A percentile compares a stretch with the other conserved stretches of the same genome.
phyloP scores from a whole-genome alignment of 2,113 vertebrate species.

The Ciconia stormi region DNA sequence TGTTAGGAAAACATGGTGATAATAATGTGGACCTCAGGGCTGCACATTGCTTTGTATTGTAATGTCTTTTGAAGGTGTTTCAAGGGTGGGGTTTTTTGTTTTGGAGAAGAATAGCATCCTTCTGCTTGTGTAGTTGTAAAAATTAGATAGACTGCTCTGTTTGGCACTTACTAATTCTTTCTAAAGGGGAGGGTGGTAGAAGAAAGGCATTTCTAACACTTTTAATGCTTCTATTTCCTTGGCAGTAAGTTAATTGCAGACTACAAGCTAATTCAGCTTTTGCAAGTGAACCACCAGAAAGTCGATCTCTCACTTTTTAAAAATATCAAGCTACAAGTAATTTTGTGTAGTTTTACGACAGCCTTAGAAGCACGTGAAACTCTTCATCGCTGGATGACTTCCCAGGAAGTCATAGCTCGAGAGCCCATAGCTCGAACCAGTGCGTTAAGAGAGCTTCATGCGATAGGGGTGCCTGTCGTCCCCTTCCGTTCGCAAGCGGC shows the following conservation, averaged over 20 bases:
- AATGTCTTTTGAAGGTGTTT: neutral
- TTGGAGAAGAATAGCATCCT: neutral
- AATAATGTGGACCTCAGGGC: neutral
- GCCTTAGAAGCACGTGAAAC: neutral
- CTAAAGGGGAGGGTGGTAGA: too few species aligned
- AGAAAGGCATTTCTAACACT: neutral
- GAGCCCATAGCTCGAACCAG: accelerated
- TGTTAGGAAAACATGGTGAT: neutral
- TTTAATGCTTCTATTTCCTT: neutral
- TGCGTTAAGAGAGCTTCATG: accelerated
- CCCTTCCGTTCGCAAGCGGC: accelerated
- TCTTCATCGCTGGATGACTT: accelerated
- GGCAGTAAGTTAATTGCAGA: neutral
- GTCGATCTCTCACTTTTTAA: neutral
- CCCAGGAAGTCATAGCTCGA: too few species aligned
- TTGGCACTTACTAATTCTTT: neutral
- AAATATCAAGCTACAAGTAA: too few species aligned
- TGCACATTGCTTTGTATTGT: neutral
- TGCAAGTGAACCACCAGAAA: neutral
- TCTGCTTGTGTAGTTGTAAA: neutral
- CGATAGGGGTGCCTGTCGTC: accelerated
- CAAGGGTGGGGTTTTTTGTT: neutral
- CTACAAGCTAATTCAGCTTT: neutral
- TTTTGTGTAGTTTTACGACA: too few species aligned
- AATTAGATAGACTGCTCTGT: neutral